Conservation (phyloP, 2,113 vertebrate genomes). For the Carollia perspicillata region DNA sequence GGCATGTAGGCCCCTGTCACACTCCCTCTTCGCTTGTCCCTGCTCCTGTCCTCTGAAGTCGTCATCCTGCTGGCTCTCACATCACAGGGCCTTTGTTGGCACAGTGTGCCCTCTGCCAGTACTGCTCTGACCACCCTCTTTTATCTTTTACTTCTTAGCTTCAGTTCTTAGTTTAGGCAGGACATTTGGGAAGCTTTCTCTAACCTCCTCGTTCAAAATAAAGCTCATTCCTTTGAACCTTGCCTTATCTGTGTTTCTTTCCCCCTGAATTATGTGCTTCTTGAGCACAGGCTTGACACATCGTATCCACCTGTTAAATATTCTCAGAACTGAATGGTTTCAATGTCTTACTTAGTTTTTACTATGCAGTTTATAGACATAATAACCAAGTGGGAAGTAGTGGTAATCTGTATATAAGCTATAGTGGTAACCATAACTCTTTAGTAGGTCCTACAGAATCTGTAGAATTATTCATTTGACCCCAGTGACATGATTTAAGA, state of each 20-base stretch:
- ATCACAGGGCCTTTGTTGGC: not conserved
- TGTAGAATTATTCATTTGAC: not conserved
- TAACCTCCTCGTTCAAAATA: not conserved
- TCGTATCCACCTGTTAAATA: not conserved
- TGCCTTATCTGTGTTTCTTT: not conserved
- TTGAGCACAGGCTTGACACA: not conserved
- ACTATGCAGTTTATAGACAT: not conserved
- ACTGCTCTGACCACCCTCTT: not conserved
- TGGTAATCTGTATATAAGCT: not conserved
- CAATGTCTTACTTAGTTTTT: conserved; percentile 5
- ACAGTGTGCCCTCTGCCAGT: not conserved
- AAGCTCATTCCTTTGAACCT: conserved; percentile 7
- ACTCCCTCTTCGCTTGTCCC: not conserved
- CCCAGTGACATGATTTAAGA: not conserved
- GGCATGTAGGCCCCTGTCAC: not conserved
- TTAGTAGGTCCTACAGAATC: not conserved
- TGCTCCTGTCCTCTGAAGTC: not conserved
- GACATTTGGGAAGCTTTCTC: conserved; percentile 5
- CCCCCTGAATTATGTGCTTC: not conserved
- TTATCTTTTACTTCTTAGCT: conserved; percentile 24
- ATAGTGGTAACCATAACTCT: not conserved
- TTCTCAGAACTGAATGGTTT: conserved; percentile 18
- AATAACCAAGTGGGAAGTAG: not conserved
- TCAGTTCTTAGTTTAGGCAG: not conserved
- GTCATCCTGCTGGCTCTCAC: not conserved